A percentile compares a stretch with the other conserved stretches of the same genome.
These are phyloP conservation scores for Eucidaris tribuloides DNA, from an alignment of 35 echinoderm and acorn worm genomes.

Conservation along the genomic window DNA sequence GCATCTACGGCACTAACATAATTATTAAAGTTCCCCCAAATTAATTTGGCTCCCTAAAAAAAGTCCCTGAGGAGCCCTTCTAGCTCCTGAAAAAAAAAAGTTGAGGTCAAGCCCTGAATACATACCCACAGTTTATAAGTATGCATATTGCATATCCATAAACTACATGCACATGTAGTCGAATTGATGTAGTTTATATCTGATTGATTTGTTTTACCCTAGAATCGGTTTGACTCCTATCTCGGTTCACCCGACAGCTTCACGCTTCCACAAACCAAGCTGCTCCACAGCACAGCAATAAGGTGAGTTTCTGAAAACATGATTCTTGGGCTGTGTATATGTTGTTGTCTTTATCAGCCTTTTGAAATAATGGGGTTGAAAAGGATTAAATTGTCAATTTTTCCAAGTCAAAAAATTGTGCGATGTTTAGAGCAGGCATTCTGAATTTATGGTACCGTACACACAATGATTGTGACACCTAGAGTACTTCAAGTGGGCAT, in stretches of 20 bases:
- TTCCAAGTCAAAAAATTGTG: background rate
- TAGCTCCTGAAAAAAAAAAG: too few species aligned
- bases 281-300: constrained; percentile 69
- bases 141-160: too few species aligned
- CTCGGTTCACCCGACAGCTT: constrained; percentile 85
- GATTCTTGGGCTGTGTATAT: background rate
- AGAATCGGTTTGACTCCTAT: constrained; percentile 89
- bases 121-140: too few species aligned
- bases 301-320: constrained; percentile 43
- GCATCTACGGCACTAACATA: too few species aligned
- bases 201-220: background rate
- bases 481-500: too few species aligned
- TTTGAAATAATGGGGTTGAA: background rate
- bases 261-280: constrained; percentile 67
- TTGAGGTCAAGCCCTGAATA: too few species aligned
- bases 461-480: background rate
- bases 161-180: background rate
- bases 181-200: background rate
- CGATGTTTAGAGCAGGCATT: background rate
- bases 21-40: too few species aligned
- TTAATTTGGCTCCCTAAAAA: too few species aligned
- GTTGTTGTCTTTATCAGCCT: background rate
- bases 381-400: background rate
- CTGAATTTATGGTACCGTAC: background rate
- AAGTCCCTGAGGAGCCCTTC: too few species aligned